Base-by-base conservation (phyloP, 2,888 invertebrate species). In the Leucophenga montana region DNA sequence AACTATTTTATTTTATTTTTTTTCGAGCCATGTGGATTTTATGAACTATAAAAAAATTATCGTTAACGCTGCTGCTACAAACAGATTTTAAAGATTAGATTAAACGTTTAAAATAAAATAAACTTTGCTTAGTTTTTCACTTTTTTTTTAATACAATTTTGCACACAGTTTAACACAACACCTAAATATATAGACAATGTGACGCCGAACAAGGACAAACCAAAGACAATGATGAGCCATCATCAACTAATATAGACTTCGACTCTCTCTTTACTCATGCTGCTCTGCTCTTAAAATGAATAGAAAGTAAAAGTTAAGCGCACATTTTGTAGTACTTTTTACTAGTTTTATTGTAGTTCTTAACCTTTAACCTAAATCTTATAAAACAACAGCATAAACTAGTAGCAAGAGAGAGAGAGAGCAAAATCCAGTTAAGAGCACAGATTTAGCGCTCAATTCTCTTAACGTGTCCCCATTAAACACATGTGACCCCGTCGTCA, bases 301-400 rank as follows among this genome's bases (percentile, higher is more conserved):
- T 2, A 13, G 61, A 61, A 62, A 62, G 62, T 62, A 62, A 62
- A 62, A 44, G 62, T 62, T 62, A 46, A 62, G 0, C 46, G 20
- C 20, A n/a, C 14, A 50, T 16, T 50, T 14, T n/a, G 50, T 18
- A 4, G 8, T n/a, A n/a, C 2, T n/a, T 14, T 16, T 18, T n/a
- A 13, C 16, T n/a, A 50, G 39, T n/a, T 18, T n/a, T 61, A 39
- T 44, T 67, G n/a, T 54, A 54, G 61, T 70, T 71, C 71, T 75
- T 82, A 78, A 83, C 79, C 81, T 81, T 81, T 81, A 81, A 81
- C 81, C 81, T 75, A 82, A 83, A 81, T 81, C 75, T 22, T 44
- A 46, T 46, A 20, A 16, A 44, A 62, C 14, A 73, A 27, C 2
- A 27, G 27, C 27, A 27, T 27, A 27, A 27, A 27, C 27, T 27